phyloP scores from a whole-genome alignment of 2,888 invertebrate species.

The Sinohyriopsis cumingii region DNA sequence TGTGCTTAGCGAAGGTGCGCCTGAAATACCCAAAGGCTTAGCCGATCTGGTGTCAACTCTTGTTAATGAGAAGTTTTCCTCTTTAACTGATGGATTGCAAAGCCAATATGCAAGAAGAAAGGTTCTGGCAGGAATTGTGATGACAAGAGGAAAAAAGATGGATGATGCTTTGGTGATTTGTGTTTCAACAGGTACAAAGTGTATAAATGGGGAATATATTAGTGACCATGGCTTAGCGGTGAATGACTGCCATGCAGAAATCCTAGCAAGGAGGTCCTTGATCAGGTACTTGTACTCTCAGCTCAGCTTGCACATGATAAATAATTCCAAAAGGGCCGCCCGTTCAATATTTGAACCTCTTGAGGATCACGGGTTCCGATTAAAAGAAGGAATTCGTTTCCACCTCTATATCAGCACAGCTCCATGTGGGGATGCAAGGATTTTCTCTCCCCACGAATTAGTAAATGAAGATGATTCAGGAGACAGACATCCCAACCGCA shows the following conservation, averaged over 20 bases:
- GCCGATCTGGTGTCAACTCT: conserved; percentile 68
- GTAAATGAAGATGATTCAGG: conserved; percentile 71
- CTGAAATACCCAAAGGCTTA: conserved; percentile 36
- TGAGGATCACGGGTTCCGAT: conserved; percentile 56
- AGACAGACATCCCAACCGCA: conserved; percentile 69
- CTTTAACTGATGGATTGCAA: conserved; percentile 65
- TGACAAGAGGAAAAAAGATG: conserved; percentile 76
- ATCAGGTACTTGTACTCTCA: conserved; percentile 73
- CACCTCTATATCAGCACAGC: conserved; percentile 98
- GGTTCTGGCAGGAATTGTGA: conserved; percentile 95
- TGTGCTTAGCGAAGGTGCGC: too few relatives aligned
- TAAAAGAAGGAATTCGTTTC: conserved; percentile 85
- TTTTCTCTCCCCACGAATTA: conserved; percentile 90
- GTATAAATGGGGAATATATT: conserved; percentile 93
- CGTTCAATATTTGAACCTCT: conserved; percentile 74
- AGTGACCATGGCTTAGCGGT: conserved; percentile 88
- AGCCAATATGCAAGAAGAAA: conserved; percentile 77
- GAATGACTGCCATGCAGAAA: conserved; percentile 98
- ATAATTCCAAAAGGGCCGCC: conserved; percentile 36
- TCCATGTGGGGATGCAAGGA: conserved; percentile 95
- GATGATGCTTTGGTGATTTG: conserved; percentile 57
- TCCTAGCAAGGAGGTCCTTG: conserved; percentile 82
- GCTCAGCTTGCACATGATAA: conserved; percentile 76
- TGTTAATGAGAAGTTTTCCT: conserved; percentile 65
- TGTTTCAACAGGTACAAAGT: conserved; percentile 94